Base-by-base conservation (phyloP, 2,113 vertebrate genomes). In the Nothobranchius furzeri region DNA sequence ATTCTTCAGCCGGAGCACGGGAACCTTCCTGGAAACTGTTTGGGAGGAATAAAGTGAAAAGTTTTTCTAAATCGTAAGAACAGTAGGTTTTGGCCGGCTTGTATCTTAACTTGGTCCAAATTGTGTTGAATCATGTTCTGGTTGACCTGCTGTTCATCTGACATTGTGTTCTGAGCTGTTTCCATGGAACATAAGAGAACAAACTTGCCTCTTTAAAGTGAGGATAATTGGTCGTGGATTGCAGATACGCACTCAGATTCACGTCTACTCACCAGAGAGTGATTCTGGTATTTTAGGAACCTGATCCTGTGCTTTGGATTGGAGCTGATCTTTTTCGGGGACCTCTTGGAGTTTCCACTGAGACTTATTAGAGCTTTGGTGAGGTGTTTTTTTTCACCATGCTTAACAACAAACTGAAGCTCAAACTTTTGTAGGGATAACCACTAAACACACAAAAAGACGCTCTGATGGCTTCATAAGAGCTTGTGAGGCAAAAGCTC, bases 211-310 rank as follows among this genome's bases (percentile, higher is more conserved):
- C 24, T 55, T 55, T 46, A 12, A 68, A 50, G 20, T 49, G n/a
- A 61, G 68, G 45, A 74, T 43, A 48, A 59, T 82, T 72, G 20
- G 20, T 43, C 64, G 63, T 70, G 47, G 75, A 64, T 56, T 14
- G n/a, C 67, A 76, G 30, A 57, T 36, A 60, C 9, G 30, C 50
- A 67, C 37, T 42, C 24, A 40, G 8, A 8, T 53, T 64, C 55
- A 70, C 24, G 79, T 68, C 13, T 17, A 43, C 66, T 20, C 15
- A 42, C 60, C 57, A 60, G 57, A 56, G 46, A 67, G 66, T 17
- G 12, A 52, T 70, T 70, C 65, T 64, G 40, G 12, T n/a, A 13
- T 58, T 71, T 85, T 70, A 77, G 76, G 89, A 88, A 88, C 65
- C 10, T 73, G 78, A 89, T 86, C 7, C 37, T 40, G 37, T 8